Percentiles rank a stretch among this genome's conserved stretches.
Evolutionary conservation across 2,888 invertebrate genomes (phyloP).

Genomic region (Chrysolina oricalcia): DNA sequence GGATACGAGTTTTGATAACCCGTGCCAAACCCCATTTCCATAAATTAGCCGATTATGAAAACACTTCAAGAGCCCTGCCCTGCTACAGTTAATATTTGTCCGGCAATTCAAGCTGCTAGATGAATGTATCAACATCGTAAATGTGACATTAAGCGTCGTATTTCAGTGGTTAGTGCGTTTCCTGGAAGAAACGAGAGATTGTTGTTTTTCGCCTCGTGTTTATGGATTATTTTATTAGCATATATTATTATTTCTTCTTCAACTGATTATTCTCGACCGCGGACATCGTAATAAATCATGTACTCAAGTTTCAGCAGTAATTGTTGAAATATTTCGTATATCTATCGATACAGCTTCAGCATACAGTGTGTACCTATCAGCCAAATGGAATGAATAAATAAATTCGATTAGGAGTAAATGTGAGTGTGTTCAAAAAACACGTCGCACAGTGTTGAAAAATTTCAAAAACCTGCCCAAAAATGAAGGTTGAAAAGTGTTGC

Average conservation of each 20-base stretch:
- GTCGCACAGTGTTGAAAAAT: too few species aligned
- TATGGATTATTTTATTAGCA: conserved; percentile 44
- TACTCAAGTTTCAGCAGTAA: too few species aligned
- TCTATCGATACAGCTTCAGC: too few species aligned
- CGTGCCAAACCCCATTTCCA: conserved; percentile 22
- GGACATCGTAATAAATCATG: conserved; percentile 33
- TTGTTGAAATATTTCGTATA: not conserved
- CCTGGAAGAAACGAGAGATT: conserved; percentile 47
- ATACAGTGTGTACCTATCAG: too few species aligned
- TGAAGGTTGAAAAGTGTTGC: too few species aligned
- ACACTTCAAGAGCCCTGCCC: conserved; percentile 34
- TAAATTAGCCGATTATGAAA: conserved; percentile 35
- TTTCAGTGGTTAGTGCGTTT: conserved; percentile 48
- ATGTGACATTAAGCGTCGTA: conserved; percentile 51
- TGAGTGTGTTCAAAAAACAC: too few species aligned
- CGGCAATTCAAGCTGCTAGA: conserved; percentile 43
- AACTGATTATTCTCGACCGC: conserved; percentile 38
- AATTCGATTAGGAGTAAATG: too few species aligned
- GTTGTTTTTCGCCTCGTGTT: conserved; percentile 40
- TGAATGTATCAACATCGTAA: conserved; percentile 53
- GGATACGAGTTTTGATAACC: not conserved
- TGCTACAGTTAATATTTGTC: conserved; percentile 38
- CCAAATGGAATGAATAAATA: too few species aligned
- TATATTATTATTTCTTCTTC: conserved; percentile 37
- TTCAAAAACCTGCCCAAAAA: too few species aligned